Evolutionary conservation across 2,888 invertebrate species (phyloP).

Genomic region (Thereva nobilitata): DNA sequence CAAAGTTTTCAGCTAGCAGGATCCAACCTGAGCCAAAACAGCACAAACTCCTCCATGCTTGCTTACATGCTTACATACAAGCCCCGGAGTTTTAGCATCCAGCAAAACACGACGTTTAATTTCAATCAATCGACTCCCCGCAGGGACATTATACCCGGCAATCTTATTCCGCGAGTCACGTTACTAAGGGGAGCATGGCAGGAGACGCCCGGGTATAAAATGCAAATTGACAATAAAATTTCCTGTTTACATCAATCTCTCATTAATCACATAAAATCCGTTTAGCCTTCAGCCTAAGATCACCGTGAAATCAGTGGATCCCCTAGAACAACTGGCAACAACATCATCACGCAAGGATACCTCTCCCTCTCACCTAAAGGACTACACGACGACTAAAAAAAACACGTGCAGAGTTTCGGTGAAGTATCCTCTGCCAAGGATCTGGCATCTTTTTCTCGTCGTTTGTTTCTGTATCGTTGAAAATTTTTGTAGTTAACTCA

Average conservation of each 20-base stretch:
- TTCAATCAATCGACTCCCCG: too few species aligned
- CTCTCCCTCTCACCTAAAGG: not conserved
- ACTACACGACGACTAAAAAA: not conserved
- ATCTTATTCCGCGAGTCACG: too few species aligned
- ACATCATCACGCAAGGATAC: not conserved
- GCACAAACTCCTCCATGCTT: too few species aligned
- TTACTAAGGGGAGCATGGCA: too few species aligned
- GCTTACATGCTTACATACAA: too few species aligned
- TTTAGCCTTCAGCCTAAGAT: constrained; percentile 15
- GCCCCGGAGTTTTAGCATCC: too few species aligned
- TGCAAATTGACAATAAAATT: constrained; percentile 34
- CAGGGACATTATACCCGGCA: too few species aligned
- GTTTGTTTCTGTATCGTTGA: constrained; percentile 25
- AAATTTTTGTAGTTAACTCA: constrained; percentile 32
- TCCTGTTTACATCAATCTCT: constrained; percentile 33
- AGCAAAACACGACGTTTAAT: too few species aligned
- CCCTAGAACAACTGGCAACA: not conserved
- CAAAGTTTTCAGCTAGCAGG: too few species aligned
- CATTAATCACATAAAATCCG: constrained; percentile 32
- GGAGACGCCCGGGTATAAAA: not conserved
- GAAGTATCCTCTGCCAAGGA: not conserved
- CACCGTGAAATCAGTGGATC: constrained; percentile 13
- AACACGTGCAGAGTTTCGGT: not conserved
- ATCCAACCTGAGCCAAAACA: too few species aligned
- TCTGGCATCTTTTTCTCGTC: not conserved